Base-by-base conservation (phyloP, 2,113 vertebrate genomes). In the Meriones unguiculatus region DNA sequence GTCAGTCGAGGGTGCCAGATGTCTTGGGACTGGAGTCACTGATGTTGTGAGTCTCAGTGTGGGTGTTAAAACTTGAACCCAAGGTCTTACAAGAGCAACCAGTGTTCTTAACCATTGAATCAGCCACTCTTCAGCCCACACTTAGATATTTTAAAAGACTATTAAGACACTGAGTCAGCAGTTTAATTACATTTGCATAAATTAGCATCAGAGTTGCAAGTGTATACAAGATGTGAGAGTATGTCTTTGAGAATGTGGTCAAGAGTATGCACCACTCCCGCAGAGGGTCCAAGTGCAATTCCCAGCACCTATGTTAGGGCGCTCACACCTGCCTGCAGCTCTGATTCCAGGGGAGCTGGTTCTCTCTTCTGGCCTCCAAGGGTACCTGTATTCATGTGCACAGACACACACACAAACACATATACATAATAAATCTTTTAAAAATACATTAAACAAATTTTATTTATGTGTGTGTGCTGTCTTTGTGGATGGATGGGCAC, bases 111-210 rank as follows among this genome's bases (percentile, higher is more conserved):
- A 77, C 28, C 75, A 15, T 6, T 30, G 46, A 50, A 12, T 30
- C 46, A 30, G 46, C 46, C 46, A 77, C 75, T 50, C 75, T 77
- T 2, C 13, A 15, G 75, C 22, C 46, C 46, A 77, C 25, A 77
- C 17, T 77, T 52, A 50, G 25, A 77, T 32, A 46, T 86, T 94
- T 91, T 97, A 50, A 91, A 93, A 90, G 82, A 86, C 65, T 89
- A 81, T 28, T 59, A 81, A 87, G 24, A 91, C 50, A 94, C 24
- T 86, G 1, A 57, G 89, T 72, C 59, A 94, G 96, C 15, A 95
- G 35, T 94, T 94, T 75, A 92, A 90, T 72, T 30, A 77, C 41
- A 91, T 81, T 70, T 92, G 46, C 64, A 95, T 80, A 92, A 95
- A 92, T 72, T n/a, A 64, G 22, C 10, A 93, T 78, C 38, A 65